Percentiles rank a stretch among this genome's conserved stretches.
phyloP scores from a whole-genome alignment of 2,888 invertebrate genomes.

The Pristionchus maxplancki region DNA sequence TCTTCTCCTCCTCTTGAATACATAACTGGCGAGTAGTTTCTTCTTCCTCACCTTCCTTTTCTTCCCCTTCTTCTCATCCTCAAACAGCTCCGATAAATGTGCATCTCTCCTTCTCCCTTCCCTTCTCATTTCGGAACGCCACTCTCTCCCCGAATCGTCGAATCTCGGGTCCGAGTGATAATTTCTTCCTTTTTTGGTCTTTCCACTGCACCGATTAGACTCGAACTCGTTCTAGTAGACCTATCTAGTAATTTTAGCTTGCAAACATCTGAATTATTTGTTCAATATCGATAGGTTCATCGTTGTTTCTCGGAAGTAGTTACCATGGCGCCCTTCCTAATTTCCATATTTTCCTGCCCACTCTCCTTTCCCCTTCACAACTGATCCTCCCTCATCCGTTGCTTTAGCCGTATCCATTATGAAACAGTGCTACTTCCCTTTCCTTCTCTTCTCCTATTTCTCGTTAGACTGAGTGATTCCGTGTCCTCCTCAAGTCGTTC shows the following conservation, averaged over 20 bases:
- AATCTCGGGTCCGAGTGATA: not conserved
- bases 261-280: not conserved
- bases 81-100: conserved; percentile 34
- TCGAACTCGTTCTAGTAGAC: not conserved
- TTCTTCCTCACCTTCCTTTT: conserved; percentile 15
- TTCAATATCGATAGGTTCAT: not conserved
- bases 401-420: conserved; percentile 14
- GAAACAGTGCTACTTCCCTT: conserved; percentile 18
- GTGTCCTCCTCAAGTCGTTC: not conserved
- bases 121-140: not conserved
- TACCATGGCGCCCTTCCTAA: not conserved
- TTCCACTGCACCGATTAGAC: not conserved
- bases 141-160: not conserved
- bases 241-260: not conserved
- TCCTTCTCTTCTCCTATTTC: not conserved
- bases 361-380: not conserved
- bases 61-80: not conserved
- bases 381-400: not conserved
- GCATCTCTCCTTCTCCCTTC: conserved; percentile 8
- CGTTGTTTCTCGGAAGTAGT: not conserved
- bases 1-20: conserved; percentile 29
- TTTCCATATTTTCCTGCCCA: not conserved
- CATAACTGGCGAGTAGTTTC: conserved; percentile 21
- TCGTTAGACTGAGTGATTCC: conserved; percentile 24
- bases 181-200: not conserved